Percentiles rank a stretch among this genome's conserved stretches.
Conservation (phyloP, 2,113 vertebrate genomes). For the Speoplatyrhinus poulsoni region DNA sequence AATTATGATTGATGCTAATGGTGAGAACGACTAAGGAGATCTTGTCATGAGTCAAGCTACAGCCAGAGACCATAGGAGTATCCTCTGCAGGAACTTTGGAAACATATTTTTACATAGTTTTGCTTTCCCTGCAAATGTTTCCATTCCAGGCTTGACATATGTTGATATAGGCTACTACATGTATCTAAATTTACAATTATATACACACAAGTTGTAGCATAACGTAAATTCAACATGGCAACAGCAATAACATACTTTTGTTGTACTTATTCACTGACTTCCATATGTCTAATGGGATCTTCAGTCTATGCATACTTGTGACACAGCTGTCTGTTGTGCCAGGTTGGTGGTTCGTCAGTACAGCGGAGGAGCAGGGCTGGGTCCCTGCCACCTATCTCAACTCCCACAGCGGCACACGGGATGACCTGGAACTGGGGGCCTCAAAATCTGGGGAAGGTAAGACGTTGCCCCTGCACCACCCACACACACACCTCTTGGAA, state of each 20-base stretch:
- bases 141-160: too few species aligned
- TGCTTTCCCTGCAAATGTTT: too few species aligned
- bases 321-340: constrained; percentile 14
- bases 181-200: too few species aligned
- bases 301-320: background rate
- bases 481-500: constrained; percentile 7
- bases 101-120: too few species aligned
- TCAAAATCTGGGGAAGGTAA: constrained; percentile 92
- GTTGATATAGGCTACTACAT: too few species aligned
- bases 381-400: constrained; percentile 96
- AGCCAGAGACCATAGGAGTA: too few species aligned
- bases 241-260: too few species aligned
- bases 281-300: background rate
- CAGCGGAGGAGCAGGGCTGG: constrained; percentile 96
- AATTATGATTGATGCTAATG: constrained; percentile 38
- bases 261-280: background rate
- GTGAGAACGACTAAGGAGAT: constrained; percentile 33
- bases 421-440: constrained; percentile 89
- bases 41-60: background rate
- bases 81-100: too few species aligned
- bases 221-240: too few species aligned
- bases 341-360: constrained; percentile 99
- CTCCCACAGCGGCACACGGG: constrained; percentile 90
- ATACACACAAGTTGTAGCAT: too few species aligned
- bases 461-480: constrained; percentile 15